Conservation (phyloP, 2,113 vertebrate species). For the Ceratotherium simum region DNA sequence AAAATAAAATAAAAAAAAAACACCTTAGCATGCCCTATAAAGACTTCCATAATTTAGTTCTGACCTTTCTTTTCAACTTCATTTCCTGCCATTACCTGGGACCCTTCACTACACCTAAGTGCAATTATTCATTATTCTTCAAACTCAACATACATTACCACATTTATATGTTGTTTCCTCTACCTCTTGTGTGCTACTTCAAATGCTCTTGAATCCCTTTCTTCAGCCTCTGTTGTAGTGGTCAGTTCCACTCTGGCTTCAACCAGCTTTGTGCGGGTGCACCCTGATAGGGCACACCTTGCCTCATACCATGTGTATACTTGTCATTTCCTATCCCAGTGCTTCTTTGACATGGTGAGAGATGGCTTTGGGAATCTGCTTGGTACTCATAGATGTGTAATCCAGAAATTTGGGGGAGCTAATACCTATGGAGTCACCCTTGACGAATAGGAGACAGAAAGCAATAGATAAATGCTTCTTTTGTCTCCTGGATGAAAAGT, state of each 20-base stretch:
- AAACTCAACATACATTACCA: not conserved
- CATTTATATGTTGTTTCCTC: not conserved
- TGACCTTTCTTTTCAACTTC: not conserved
- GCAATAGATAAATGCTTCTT: not conserved
- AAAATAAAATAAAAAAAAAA: no score
- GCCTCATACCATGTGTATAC: no score
- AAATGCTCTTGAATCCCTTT: not conserved
- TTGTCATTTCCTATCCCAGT: not conserved
- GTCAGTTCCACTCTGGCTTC: not conserved
- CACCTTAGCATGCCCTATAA: not conserved
- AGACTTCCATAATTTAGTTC: not conserved
- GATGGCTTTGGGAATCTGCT: not conserved
- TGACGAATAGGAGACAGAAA: not conserved
- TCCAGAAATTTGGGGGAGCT: not conserved
- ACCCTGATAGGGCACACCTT: not conserved
- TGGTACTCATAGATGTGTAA: not conserved
- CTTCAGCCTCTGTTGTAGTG: not conserved
- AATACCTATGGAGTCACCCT: not conserved
- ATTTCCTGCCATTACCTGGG: not conserved
- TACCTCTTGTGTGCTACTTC: not conserved
- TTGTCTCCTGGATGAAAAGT: not conserved
- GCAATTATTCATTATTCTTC: not conserved
- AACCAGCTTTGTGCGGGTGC: not conserved
- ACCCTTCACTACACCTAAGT: not conserved
- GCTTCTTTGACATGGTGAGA: not conserved